A percentile compares a stretch with the other conserved stretches of the same genome.
phyloP scores from a whole-genome alignment of 2,113 vertebrate genomes.

The Mobula birostris region DNA sequence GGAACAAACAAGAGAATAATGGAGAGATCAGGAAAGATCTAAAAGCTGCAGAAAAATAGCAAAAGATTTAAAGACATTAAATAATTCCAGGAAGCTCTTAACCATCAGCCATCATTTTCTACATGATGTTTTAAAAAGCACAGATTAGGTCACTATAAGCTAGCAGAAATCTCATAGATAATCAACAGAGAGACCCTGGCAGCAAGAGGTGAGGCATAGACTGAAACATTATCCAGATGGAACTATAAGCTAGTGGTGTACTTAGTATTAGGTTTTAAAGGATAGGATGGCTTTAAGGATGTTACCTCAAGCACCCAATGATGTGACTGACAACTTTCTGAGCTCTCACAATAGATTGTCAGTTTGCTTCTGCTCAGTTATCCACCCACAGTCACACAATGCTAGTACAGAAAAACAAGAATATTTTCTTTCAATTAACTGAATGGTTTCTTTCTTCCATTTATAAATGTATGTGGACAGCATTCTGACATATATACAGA shows the following conservation, averaged over 20 bases:
- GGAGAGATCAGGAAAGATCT: neutral
- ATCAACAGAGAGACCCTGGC: neutral
- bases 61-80: neutral
- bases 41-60: neutral
- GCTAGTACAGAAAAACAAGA: too few species aligned
- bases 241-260: neutral
- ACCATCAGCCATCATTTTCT: neutral
- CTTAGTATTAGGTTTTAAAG: too few species aligned
- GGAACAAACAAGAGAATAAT: neutral
- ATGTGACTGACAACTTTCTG: too few species aligned
- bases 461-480: too few species aligned
- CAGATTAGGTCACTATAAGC: neutral
- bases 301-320: too few species aligned
- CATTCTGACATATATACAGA: too few species aligned
- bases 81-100: neutral
- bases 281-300: too few species aligned
- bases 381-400: too few species aligned
- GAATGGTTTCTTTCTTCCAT: too few species aligned
- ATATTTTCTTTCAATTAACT: too few species aligned
- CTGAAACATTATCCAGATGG: neutral
- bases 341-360: too few species aligned
- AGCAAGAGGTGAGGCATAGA: neutral
- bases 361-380: too few species aligned
- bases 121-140: neutral
- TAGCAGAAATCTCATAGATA: neutral